Evolutionary conservation across 92 coral and sea anemone species (phyloP), one percentile per base, ranked within the genome.

Genomic region (Phymanthus crucifer): DNA sequence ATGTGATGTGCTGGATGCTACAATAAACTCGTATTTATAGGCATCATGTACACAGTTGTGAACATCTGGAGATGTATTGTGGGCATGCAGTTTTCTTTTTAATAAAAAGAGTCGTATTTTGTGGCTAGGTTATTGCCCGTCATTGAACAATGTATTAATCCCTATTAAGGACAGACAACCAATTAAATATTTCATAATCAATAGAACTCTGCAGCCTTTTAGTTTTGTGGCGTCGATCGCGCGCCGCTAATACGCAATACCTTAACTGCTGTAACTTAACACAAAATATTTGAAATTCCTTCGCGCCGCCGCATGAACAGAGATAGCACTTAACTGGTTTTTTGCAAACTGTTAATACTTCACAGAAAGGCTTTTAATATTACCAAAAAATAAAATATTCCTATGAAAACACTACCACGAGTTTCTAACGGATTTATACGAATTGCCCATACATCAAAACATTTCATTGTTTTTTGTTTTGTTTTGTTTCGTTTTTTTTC

Each of bases 1-100:
- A 11, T 77, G 78, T 32, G 38, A 61, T 54, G 75, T 38, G 76
- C 36, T 24, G 1, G 46, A 57, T 46, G 61, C 78, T 34, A 50
- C 23, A 35, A 7, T 21, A 45, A 56, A 34, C 50, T 32, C 36
- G 48, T 75, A 33, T 56, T 65, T 61, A 61, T 61, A 61, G 34
- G 34, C 11, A 24, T 3, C 66, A 2, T n/a, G 11, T 29, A 27
- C 27, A 61, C 68, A 61, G 68, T 27, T 61, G 68, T 14, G 29
- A 61, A 61, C 68, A 61, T 61, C 68, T 27, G 34, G 27, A 17
- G 26, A 61, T 29, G 8, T 23, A 17, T 61, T 61, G 68, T 27
- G 68, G 68, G 34, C n/a, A 61, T 61, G 23, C 7, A 8, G 9
- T 61, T 61, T 61, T 11, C 29, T 61, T 21, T 54, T 61, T 9